phyloP scores from a whole-genome alignment of 2,888 invertebrate genomes.

The Iselma pallidipennis region DNA sequence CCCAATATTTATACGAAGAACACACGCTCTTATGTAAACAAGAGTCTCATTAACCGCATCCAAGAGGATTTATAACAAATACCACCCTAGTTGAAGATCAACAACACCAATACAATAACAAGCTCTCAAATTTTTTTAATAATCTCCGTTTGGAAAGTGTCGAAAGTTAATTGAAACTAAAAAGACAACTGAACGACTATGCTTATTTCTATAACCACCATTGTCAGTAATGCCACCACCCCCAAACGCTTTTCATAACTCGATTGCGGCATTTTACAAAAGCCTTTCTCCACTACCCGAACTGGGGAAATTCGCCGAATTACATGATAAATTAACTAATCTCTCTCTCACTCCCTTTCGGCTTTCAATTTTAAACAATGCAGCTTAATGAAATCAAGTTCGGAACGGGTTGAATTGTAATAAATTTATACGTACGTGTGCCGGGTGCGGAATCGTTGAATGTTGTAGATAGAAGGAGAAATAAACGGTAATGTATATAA shows the following conservation, averaged over 20 bases:
- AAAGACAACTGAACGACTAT: not conserved
- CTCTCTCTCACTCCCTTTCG: constrained; percentile 43
- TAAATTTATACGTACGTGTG: constrained; percentile 52
- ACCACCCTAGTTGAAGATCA: constrained; percentile 14
- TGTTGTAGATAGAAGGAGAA: constrained; percentile 42
- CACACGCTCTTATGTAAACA: constrained; percentile 47
- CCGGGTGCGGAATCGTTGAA: constrained; percentile 21
- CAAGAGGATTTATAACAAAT: constrained; percentile 26
- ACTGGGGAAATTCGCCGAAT: constrained; percentile 50
- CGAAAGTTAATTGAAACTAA: too few relatives aligned
- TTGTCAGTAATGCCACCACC: too few relatives aligned
- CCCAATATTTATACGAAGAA: constrained; percentile 48
- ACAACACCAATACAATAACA: not conserved
- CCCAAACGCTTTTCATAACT: not conserved
- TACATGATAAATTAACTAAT: constrained; percentile 56
- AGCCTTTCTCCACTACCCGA: constrained; percentile 33
- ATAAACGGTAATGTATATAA: constrained; percentile 1
- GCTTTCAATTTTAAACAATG: constrained; percentile 57
- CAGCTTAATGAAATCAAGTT: constrained; percentile 57
- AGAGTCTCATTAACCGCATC: constrained; percentile 32
- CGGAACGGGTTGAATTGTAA: constrained; percentile 57
- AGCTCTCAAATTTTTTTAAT: not conserved
- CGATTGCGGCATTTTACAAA: constrained; percentile 31
- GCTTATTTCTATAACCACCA: not conserved
- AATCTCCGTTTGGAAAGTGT: not conserved